Base-by-base conservation (phyloP, 2,797 vertebrate genomes). In the Decapterus maruadsi region DNA sequence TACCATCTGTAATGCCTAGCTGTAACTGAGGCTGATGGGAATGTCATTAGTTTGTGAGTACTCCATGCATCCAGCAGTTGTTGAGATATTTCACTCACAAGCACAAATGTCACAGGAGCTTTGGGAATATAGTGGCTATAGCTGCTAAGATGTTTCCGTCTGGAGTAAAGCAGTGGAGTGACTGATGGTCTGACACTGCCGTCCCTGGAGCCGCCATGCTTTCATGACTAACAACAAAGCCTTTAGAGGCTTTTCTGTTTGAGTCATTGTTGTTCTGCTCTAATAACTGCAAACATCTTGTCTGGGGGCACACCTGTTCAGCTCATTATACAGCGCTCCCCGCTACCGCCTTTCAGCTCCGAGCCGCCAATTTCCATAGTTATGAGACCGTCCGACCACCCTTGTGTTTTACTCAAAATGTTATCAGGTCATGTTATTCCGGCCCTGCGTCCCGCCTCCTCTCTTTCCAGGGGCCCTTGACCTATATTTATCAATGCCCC, bases 401-500 rank as follows among this genome's bases (percentile, higher is more conserved):
- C 71, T 58, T 1, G 36, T 63, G 57, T 79, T 82, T 82, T 9
- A 51, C 51, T 53, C 17, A 26, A 45, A 68, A 78, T 63, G 53
- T 65, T 80, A 68, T 50, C 16, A 64, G 58, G 51, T 53, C 6
- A 6, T 63, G 70, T 81, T 83, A 38, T 70, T 82, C 68, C 48
- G 60, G 29, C 57, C 65, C 45, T 3, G 34, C 63, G 75, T 81
- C 86, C 76, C 45, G 14, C 57, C 45, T 62, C 42, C 68, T 68
- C 78, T 79, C 75, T 65, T 87, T 87, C 68, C 53, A 36, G 76
- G 14, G 80, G 76, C 77, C 79, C 76, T 76, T 94, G 91, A 91
- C 93, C 90, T 92, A 92, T 81, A 93, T 93, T 88, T 88, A 83
- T 84, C 67, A 65, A 48, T 54, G 70, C 62, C 59, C 73, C 77